phyloP scores from a whole-genome alignment of 2,113 vertebrate genomes.

The Paraplagusia blochii region DNA sequence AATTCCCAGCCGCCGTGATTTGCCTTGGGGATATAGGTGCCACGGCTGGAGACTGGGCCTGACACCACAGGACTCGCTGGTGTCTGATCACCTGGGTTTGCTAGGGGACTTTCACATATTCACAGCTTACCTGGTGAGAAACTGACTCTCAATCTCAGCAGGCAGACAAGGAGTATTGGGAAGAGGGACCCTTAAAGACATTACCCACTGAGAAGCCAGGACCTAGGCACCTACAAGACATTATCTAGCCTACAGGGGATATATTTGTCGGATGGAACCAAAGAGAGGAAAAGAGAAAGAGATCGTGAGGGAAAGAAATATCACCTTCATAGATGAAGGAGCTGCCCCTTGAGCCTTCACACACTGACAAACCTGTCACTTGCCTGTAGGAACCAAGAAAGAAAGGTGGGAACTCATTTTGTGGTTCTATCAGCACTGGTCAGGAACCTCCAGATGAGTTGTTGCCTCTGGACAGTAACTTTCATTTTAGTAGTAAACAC shows the following conservation, averaged over 20 bases:
- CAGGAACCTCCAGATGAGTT: slow-evolving; percentile 31
- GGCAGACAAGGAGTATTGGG: slow-evolving; percentile 36
- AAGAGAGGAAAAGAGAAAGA: no score
- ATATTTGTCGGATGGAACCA: slow-evolving; percentile 62
- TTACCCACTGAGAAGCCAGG: no score
- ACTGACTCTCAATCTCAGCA: slow-evolving; percentile 39
- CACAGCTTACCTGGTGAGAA: slow-evolving; percentile 54
- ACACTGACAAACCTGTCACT: slow-evolving; percentile 58
- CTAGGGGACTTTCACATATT: slow-evolving; percentile 52
- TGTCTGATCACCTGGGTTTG: slow-evolving; percentile 63
- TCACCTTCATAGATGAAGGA: slow-evolving; percentile 69
- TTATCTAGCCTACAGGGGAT: slow-evolving; percentile 61
- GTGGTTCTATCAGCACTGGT: slow-evolving; percentile 47
- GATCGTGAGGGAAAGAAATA: no score
- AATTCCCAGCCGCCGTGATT: slow-evolving; percentile 82
- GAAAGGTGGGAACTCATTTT: slow-evolving; percentile 45
- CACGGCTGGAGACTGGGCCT: slow-evolving; percentile 76
- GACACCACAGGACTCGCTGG: slow-evolving; percentile 72
- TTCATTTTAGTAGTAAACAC: no score
- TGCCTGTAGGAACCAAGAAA: slow-evolving; percentile 36
- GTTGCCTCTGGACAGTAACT: no score
- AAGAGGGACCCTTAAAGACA: no score
- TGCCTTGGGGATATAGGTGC: slow-evolving; percentile 78
- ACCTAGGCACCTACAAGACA: slow-evolving; percentile 54
- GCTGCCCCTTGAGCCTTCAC: slow-evolving; percentile 60